Conservation (phyloP, 2,888 invertebrate genomes). For the Sepioteuthis lessoniana region DNA sequence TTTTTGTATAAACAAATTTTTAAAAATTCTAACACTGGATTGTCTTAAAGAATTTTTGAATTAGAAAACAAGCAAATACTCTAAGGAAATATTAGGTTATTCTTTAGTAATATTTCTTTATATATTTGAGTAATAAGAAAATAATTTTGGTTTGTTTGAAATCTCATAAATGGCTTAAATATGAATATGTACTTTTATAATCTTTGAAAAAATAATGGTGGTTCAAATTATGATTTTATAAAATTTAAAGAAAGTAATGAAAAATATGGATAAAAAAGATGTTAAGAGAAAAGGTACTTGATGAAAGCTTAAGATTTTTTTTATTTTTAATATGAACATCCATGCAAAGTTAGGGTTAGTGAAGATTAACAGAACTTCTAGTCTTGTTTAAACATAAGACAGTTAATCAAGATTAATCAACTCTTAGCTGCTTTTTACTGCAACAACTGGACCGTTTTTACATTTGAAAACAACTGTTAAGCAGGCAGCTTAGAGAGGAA, state of each 20-base stretch:
- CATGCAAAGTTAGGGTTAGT: neutral
- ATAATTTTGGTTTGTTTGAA: neutral
- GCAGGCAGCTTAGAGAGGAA: too few species aligned
- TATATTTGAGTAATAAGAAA: neutral
- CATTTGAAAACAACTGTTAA: too few species aligned
- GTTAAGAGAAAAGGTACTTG: neutral
- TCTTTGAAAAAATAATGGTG: too few species aligned
- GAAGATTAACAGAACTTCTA: neutral
- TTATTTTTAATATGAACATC: too few species aligned
- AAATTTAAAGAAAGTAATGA: neutral
- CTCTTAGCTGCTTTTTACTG: too few species aligned
- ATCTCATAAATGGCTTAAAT: neutral
- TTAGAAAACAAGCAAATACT: neutral
- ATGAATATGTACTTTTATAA: neutral
- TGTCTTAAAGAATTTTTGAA: neutral
- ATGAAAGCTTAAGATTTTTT: too few species aligned
- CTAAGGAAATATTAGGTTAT: neutral
- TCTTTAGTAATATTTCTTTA: neutral
- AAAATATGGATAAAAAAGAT: neutral
- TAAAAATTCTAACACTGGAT: neutral
- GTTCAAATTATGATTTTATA: neutral
- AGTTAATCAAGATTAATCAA: neutral
- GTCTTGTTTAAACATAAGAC: neutral
- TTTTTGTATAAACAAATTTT: neutral
- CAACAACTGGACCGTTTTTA: too few species aligned